Conservation (phyloP, 1,140 invertebrate species). For the Charaxes varanes region DNA sequence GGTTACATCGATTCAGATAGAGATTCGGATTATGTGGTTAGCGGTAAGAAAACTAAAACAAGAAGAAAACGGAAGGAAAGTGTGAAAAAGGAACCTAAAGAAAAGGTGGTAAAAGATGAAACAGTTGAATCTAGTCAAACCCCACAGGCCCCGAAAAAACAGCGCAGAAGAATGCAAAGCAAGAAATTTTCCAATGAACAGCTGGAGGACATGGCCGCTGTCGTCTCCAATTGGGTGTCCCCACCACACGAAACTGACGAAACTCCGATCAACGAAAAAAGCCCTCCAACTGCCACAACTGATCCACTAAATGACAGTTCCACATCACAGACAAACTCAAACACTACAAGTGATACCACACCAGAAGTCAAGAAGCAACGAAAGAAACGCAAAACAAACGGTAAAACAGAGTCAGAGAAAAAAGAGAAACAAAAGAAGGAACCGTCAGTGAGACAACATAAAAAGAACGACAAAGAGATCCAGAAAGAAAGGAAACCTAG, state of each 20-base stretch:
- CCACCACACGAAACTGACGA: conserved; percentile 36
- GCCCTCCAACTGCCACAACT: conserved; percentile 5
- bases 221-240: conserved; percentile 52
- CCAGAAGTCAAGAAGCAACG: conserved; percentile 31
- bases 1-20: conserved; percentile 64
- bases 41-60: conserved; percentile 39
- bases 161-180: conserved; percentile 36
- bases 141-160: conserved; percentile 17
- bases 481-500: conserved; percentile 43
- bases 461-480: conserved; percentile 21
- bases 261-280: conserved; percentile 8
- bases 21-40: conserved; percentile 65
- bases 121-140: conserved; percentile 13
- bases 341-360: conserved; percentile 3
- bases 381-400: conserved; percentile 45
- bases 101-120: conserved; percentile 28
- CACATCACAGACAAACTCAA: conserved; percentile 8
- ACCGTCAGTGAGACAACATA: conserved; percentile 27
- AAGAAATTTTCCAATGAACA: conserved; percentile 52
- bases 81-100: conserved; percentile 39
- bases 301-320: conserved; percentile 24
- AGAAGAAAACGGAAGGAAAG: conserved; percentile 42
- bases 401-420: conserved; percentile 31
- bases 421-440: conserved; percentile 44
- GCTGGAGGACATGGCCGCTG: conserved; percentile 47